phyloP scores from a whole-genome alignment of 2,797 vertebrate species.

The Semotilus atromaculatus region DNA sequence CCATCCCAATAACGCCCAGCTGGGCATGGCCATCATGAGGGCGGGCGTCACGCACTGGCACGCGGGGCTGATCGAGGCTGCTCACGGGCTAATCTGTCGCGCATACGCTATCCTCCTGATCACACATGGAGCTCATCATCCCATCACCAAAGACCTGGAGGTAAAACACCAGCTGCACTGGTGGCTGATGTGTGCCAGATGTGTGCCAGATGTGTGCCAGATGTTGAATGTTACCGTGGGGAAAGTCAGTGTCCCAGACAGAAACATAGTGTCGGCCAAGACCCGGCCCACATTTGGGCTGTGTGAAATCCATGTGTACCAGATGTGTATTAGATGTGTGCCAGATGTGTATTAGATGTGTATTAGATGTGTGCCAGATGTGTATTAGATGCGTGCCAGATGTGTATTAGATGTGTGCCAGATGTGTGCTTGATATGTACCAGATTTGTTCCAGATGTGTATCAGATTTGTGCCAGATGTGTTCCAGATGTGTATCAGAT shows the following conservation, averaged over 20 bases:
- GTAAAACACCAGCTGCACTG: slow-evolving; percentile 67
- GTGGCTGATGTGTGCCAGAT: no score
- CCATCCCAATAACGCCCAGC: slow-evolving; percentile 87
- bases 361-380: no score
- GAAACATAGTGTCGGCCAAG: no score
- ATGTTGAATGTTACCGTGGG: neutral
- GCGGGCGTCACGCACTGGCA: slow-evolving; percentile 94
- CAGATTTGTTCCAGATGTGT: no score
- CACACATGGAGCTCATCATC: slow-evolving; percentile 90
- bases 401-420: no score
- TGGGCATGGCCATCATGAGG: slow-evolving; percentile 91
- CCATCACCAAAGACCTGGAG: slow-evolving; percentile 93
- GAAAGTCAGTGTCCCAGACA: neutral
- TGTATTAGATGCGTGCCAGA: no score
- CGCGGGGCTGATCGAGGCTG: slow-evolving; percentile 86
- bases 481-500: rapidly evolving
- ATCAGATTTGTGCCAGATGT: no score
- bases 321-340: rapidly evolving
- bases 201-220: no score
- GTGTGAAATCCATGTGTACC: no score
- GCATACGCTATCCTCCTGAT: slow-evolving; percentile 90
- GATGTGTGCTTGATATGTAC: no score
- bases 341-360: no score
- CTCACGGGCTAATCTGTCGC: slow-evolving; percentile 90
- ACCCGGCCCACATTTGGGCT: no score